Evolutionary conservation across 2,888 invertebrate genomes (phyloP).

Genomic region (Alentia gelatinosa): DNA sequence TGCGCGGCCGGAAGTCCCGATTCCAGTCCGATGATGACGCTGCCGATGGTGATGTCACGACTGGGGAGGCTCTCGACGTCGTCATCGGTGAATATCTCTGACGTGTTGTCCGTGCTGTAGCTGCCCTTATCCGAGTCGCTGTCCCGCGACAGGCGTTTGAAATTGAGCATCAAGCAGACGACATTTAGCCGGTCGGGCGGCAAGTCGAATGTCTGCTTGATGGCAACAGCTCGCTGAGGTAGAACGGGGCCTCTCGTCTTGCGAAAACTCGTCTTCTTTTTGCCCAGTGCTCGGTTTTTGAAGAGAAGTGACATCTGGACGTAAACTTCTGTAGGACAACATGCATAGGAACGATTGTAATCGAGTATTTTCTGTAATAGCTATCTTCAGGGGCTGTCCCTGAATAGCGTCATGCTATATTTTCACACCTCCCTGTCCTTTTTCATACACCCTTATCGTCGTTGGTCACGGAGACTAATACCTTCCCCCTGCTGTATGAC

Average conservation of each 20-base stretch:
- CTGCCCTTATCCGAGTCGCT: background rate
- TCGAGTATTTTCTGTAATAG: no score
- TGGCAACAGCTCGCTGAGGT: background rate
- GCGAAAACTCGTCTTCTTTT: background rate
- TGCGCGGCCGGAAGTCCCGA: background rate
- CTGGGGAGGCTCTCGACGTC: background rate
- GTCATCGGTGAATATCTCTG: background rate
- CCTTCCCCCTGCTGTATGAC: no score
- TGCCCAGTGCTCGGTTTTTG: background rate
- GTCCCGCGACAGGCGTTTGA: background rate
- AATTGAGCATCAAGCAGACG: background rate
- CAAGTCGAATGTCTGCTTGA: background rate
- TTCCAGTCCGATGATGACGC: background rate
- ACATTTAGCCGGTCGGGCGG: background rate
- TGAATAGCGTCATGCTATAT: no score
- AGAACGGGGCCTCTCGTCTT: background rate
- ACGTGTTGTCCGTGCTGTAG: background rate
- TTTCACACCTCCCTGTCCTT: no score
- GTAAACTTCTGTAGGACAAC: background rate
- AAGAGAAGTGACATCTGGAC: background rate
- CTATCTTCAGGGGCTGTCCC: no score
- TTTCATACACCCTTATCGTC: no score
- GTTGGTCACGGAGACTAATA: no score
- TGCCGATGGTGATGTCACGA: background rate
- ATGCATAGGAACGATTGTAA: no score